Conservation (phyloP, 2,888 invertebrate species). For the Corythucha ciliata region DNA sequence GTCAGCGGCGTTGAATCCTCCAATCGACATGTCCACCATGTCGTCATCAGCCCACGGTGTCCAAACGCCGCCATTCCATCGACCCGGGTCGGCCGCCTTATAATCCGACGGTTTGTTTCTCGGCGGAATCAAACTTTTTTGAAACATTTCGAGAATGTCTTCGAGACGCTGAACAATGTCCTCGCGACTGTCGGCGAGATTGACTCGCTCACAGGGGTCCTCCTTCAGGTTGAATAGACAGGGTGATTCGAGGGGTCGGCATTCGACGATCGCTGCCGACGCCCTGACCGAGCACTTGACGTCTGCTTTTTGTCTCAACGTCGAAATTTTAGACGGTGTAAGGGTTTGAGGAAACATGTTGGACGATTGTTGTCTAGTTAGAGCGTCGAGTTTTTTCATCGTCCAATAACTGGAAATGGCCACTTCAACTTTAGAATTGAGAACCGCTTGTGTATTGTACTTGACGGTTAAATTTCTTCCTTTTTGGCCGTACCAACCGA, state of each 20-base stretch:
- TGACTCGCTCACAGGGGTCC: constrained; percentile 43
- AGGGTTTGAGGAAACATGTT: constrained; percentile 32
- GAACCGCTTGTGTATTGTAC: constrained; percentile 43
- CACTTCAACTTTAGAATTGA: constrained; percentile 44
- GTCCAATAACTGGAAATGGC: constrained; percentile 45
- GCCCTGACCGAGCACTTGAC: constrained; percentile 35
- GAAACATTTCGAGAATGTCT: no score
- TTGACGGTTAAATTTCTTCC: constrained; percentile 39
- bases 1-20: no score
- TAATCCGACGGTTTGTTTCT: background rate
- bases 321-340: constrained; percentile 33
- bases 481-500: constrained; percentile 44
- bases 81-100: no score
- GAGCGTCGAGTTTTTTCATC: no score
- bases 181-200: constrained; percentile 45
- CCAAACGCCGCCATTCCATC: no score
- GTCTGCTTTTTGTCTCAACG: constrained; percentile 37
- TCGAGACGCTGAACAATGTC: no score
- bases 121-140: background rate
- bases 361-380: constrained; percentile 45
- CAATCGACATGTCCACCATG: no score
- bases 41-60: no score
- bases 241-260: constrained; percentile 38
- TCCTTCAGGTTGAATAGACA: constrained; percentile 41
- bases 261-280: constrained; percentile 27